phyloP scores from a whole-genome alignment of 2,888 invertebrate species.

The Apamea monoglypha region DNA sequence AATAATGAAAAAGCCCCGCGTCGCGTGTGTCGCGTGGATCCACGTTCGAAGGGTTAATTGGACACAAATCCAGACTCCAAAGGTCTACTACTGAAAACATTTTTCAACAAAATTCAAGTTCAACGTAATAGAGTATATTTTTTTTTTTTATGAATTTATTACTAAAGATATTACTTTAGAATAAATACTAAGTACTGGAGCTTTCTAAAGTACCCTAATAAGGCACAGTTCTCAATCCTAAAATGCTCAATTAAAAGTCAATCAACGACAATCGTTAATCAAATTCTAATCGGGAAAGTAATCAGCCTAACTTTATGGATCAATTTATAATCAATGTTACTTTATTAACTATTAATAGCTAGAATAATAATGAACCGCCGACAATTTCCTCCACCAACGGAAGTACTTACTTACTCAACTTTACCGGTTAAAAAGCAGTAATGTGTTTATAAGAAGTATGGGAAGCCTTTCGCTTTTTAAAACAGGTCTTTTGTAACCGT shows the following conservation, averaged over 20 bases:
- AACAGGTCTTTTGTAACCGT: constrained; percentile 40
- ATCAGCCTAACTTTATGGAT: constrained; percentile 43
- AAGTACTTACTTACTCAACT: constrained; percentile 51
- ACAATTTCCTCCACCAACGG: constrained; percentile 58
- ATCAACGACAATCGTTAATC: constrained; percentile 49
- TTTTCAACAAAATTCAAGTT: background rate
- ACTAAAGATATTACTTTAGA: background rate
- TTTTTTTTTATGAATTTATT: background rate
- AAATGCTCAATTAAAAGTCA: constrained; percentile 39
- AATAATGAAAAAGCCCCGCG: background rate
- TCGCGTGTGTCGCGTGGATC: background rate
- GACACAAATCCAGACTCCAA: background rate
- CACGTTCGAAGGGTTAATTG: background rate
- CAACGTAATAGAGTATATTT: background rate
- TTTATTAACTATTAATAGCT: constrained; percentile 58
- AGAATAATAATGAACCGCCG: constrained; percentile 53
- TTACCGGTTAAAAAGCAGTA: constrained; percentile 47
- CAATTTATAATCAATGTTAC: constrained; percentile 41
- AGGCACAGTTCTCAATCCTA: constrained; percentile 6
- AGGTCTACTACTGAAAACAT: background rate
- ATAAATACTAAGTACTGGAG: background rate
- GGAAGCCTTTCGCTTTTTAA: constrained; percentile 55
- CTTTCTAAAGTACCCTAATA: constrained; percentile 11
- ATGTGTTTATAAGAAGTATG: constrained; percentile 43
- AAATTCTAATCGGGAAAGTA: constrained; percentile 50